Base-by-base conservation (phyloP, 2,888 invertebrate species). In the Caenorhabditis auriculariae region DNA sequence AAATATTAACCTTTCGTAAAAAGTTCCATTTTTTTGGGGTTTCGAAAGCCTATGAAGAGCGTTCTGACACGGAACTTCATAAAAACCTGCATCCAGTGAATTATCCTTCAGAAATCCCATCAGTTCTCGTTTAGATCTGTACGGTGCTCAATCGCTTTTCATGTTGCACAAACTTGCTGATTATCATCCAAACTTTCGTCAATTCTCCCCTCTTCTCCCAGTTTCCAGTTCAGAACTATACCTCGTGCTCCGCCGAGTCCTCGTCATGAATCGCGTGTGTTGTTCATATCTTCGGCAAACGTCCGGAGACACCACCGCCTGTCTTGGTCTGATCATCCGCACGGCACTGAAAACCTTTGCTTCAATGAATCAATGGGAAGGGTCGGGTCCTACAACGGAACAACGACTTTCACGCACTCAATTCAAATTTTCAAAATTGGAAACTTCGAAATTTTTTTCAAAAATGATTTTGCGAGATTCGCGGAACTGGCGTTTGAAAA, bases 251-350 rank as follows among this genome's bases (percentile, higher is more conserved):
- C 76, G 42, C n/a, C 73, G 60, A 7, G 69, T 58, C 21, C 67
- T 43, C 0, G 60, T 44, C 12, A 72, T 64, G 27, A 77, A 73
- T 35, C 75, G 43, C 28, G 69, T 64, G 54, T 77, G 77, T 23
- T 72, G 71, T 41, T 75, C 78, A 54, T 72, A 79, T 24, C 76
- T 61, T 19, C 74, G 58, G 19, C 73, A 70, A 26, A 78, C 72
- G 54, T 78, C 80, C 19, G 77, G 79, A 4, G 72, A 76, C 7
- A 78, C 76, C 43, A 76, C 74, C 15, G 74, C 79, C 45, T 73
- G 77, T 4, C 77, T 71, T 5, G 74, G 75, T 9, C 81, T 74
- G n/a, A 81, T 72, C 54, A 75, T 74, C 15, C 80, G 56, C 7
- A 75, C 75, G 12, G 75, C 51, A 41, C 72, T 71, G 63, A 51